These are phyloP conservation scores for Scomber japonicus DNA, from an alignment of 2,113 vertebrate genomes.

Conservation along the genomic window DNA sequence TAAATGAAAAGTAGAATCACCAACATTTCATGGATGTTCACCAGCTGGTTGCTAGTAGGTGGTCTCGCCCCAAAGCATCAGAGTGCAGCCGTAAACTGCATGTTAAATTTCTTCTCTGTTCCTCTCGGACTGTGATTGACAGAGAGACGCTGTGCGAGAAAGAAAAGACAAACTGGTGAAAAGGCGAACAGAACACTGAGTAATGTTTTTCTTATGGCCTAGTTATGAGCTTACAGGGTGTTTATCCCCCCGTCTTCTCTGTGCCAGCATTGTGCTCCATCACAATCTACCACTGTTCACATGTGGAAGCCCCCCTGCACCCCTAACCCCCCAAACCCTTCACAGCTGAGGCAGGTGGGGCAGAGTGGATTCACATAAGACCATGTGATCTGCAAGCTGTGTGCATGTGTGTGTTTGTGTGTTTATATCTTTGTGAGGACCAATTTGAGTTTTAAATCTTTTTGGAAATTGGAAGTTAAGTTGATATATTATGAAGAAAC, in stretches of 20 bases:
- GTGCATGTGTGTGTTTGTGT: slow-evolving; percentile 21
- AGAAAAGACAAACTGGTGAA: background rate
- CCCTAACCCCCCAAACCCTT: background rate
- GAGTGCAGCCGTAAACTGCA: background rate
- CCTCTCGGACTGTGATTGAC: background rate
- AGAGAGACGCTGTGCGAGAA: background rate
- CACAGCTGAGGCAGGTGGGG: slow-evolving; percentile 37
- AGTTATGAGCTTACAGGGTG: slow-evolving; percentile 38
- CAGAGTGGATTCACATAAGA: background rate
- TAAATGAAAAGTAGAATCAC: background rate
- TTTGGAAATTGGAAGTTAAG: background rate
- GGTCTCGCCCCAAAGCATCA: background rate
- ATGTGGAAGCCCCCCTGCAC: background rate
- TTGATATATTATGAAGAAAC: no score
- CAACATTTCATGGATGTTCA: background rate
- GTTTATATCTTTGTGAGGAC: background rate
- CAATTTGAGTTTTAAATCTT: background rate
- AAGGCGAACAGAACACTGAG: background rate
- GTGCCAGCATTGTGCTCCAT: slow-evolving; percentile 37
- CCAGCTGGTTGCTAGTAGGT: no score
- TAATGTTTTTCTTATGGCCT: slow-evolving; percentile 25
- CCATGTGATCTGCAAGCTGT: background rate
- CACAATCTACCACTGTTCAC: slow-evolving; percentile 46
- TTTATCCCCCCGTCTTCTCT: slow-evolving; percentile 14
- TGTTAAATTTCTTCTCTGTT: background rate